Evolutionary conservation across 2,113 vertebrate species (phyloP).

Genomic region (human (Homo sapiens)): DNA sequence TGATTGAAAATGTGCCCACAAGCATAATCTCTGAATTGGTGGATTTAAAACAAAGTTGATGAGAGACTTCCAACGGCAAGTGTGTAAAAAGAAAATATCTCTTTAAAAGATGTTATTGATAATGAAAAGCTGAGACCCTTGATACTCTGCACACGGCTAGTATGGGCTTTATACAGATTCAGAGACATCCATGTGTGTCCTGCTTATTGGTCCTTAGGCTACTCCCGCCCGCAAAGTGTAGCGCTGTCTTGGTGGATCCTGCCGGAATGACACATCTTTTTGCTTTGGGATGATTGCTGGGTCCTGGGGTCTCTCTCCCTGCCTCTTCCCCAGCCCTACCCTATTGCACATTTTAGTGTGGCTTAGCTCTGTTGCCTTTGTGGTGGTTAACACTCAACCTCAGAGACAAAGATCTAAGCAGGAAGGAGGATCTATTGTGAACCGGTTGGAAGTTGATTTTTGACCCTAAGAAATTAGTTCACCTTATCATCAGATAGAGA

Average conservation of each 20-base stretch:
- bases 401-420: background rate
- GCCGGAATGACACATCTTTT: background rate
- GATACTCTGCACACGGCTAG: background rate
- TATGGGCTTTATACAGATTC: background rate
- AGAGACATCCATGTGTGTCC: accelerated
- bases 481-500: background rate
- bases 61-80: slow-evolving; percentile 13
- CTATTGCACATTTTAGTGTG: background rate
- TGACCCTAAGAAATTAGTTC: background rate
- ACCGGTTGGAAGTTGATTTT: background rate
- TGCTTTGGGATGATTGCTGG: background rate
- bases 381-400: background rate
- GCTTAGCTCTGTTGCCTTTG: background rate
- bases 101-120: background rate
- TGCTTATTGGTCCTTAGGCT: background rate
- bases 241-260: background rate
- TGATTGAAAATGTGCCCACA: slow-evolving; percentile 55
- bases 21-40: slow-evolving; percentile 21
- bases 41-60: slow-evolving; percentile 48
- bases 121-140: background rate
- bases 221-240: background rate
- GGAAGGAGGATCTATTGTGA: background rate
- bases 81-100: background rate
- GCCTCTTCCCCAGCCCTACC: background rate
- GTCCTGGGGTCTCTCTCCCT: no score